phyloP scores from a whole-genome alignment of 2,888 invertebrate genomes.

The Metallyticus violacea region DNA sequence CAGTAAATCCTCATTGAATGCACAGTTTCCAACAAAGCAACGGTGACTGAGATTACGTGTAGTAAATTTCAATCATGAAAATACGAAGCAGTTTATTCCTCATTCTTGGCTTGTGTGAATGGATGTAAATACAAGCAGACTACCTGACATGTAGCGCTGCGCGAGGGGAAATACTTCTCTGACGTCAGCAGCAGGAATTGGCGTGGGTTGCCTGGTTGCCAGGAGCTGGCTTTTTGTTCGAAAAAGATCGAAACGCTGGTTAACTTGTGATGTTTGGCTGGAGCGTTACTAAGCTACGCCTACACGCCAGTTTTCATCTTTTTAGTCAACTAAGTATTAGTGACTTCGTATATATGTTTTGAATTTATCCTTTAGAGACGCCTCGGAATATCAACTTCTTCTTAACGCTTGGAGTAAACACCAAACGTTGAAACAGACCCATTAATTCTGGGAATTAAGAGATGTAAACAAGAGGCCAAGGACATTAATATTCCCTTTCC shows the following conservation, averaged over 20 bases:
- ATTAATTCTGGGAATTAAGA: no score
- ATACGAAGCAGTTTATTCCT: not conserved
- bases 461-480: no score
- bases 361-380: not conserved
- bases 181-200: not conserved
- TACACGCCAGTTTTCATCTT: not conserved
- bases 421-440: no score
- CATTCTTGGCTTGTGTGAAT: not conserved
- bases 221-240: not conserved
- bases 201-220: constrained; percentile 1
- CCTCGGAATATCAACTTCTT: no score
- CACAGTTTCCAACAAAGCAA: no score
- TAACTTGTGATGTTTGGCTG: no score
- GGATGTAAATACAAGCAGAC: not conserved
- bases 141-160: not conserved
- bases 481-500: no score
- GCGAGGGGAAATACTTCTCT: not conserved
- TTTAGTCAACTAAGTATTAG: no score
- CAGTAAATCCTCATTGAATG: not conserved
- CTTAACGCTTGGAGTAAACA: not conserved
- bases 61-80: not conserved
- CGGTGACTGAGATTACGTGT: not conserved
- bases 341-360: not conserved
- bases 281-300: not conserved
- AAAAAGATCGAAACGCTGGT: not conserved